A percentile compares a stretch with the other conserved stretches of the same genome.
phyloP scores from a whole-genome alignment of 2,113 vertebrate species.

The Oreochromis niloticus region DNA sequence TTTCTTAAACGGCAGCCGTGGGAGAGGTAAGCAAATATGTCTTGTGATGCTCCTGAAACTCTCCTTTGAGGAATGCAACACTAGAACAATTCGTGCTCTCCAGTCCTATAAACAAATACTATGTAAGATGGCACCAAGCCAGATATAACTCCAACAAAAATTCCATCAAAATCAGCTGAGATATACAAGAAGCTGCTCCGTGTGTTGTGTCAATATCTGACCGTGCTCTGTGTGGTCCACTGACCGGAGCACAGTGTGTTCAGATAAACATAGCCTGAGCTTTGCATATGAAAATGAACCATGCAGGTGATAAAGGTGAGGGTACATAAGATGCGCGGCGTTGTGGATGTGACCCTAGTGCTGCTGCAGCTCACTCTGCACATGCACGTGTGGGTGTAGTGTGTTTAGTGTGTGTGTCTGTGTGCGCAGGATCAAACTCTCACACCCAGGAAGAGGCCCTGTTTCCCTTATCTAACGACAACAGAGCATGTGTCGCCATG shows the following conservation, averaged over 20 bases:
- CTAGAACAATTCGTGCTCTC: not conserved
- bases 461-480: slow-evolving; percentile 71
- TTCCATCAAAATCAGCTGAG: slow-evolving; percentile 4
- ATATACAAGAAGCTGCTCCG: not conserved
- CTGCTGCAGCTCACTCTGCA: slow-evolving; percentile 2
- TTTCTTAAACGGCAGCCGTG: not conserved
- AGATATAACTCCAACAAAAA: slow-evolving; percentile 1
- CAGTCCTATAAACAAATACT: not conserved
- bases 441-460: slow-evolving; percentile 70
- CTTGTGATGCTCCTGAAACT: not conserved
- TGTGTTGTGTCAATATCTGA: not conserved
- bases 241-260: not conserved
- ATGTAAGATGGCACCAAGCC: not conserved
- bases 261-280: slow-evolving; percentile 8
- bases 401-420: not conserved
- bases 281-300: slow-evolving; percentile 51
- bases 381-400: not conserved
- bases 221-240: not conserved
- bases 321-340: not conserved
- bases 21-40: not conserved
- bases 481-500: slow-evolving; percentile 69
- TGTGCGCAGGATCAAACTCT: slow-evolving; percentile 49
- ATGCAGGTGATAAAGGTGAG: slow-evolving; percentile 26
- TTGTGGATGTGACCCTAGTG: slow-evolving; percentile 28
- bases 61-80: not conserved